Conservation (phyloP, 30 jellyfish, hydroid and myxozoan species). For the Aurelia sp. region DNA sequence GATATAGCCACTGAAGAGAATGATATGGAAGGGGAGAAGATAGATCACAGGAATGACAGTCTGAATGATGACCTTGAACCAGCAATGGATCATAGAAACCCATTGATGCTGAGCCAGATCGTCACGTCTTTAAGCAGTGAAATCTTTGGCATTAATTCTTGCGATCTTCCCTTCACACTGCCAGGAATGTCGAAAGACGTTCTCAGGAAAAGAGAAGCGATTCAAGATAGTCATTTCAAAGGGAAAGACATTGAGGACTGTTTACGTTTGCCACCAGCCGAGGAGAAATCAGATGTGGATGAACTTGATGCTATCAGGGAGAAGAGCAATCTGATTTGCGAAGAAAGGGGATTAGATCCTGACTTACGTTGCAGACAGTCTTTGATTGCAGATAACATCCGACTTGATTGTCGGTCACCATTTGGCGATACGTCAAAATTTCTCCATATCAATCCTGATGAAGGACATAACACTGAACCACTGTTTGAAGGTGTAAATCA, state of each 20-base stretch:
- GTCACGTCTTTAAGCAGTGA: constrained; percentile 44
- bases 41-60: background rate
- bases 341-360: background rate
- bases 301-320: constrained; percentile 7
- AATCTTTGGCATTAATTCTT: constrained; percentile 25
- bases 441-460: constrained; percentile 13
- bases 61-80: constrained; percentile 3
- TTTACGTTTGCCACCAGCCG: constrained; percentile 51
- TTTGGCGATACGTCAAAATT: constrained; percentile 48
- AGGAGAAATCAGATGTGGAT: constrained; percentile 4
- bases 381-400: constrained; percentile 1
- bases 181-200: constrained; percentile 61
- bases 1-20: background rate
- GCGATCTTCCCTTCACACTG: constrained; percentile 37
- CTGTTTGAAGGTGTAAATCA: background rate
- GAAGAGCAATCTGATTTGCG: background rate
- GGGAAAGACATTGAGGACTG: constrained; percentile 52
- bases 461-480: constrained; percentile 2
- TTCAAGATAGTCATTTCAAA: constrained; percentile 8
- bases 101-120: constrained; percentile 38
- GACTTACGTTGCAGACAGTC: constrained; percentile 29
- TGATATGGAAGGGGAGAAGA: background rate
- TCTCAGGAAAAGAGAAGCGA: constrained; percentile 18
- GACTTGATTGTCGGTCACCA: constrained; percentile 46
- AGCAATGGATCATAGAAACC: constrained; percentile 1